Base-by-base conservation (phyloP, 64 coral and sea anemone genomes). In the Trachythela sp. region DNA sequence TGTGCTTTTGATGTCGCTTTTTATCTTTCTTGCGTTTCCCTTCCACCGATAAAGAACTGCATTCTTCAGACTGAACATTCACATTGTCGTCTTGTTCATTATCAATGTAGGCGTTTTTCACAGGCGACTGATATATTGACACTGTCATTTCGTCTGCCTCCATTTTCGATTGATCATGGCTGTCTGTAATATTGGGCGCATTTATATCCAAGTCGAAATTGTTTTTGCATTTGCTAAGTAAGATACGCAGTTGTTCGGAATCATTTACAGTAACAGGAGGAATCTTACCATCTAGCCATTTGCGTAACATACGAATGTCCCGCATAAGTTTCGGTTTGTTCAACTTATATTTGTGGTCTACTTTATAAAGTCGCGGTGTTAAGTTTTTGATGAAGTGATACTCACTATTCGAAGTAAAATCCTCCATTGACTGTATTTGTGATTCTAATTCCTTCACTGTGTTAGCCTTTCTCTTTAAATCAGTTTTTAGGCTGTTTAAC, bases 211-310 rank as follows among this genome's bases (percentile, higher is more conserved):
- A 45, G 42, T 45, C 42, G 42, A 45, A 45, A 45, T 11, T 34
- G 31, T 80, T 80, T 15, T 36, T 80, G 20, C 20, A 30, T 30
- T 80, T 80, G 2, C 30, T 80, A 77, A 36, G 31, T 18, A 36
- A 29, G 15, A 34, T 13, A 39, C 75, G 13, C 20, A 80, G 75
- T 80, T 80, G 75, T 8, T 80, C 75, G 2, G 32, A 7, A 80
- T 80, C 32, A 30, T 80, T 80, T 6, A 39, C 37, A 17, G 75
- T 15, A 14, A 37, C 87, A 48, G 60, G 60, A 17, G 91, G 86
- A 26, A 92, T 88, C 83, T 92, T 92, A 8, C 92, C 92, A 85
- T 89, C 83, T 10, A 93, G 83, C 75, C 70, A 70, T n/a, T 88
- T 38, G 30, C 87, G 38, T 50, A 93, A 26, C 56, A 93, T 40